Conservation (phyloP, 2,797 vertebrate genomes). For the Melanotaenia parkinsoni region DNA sequence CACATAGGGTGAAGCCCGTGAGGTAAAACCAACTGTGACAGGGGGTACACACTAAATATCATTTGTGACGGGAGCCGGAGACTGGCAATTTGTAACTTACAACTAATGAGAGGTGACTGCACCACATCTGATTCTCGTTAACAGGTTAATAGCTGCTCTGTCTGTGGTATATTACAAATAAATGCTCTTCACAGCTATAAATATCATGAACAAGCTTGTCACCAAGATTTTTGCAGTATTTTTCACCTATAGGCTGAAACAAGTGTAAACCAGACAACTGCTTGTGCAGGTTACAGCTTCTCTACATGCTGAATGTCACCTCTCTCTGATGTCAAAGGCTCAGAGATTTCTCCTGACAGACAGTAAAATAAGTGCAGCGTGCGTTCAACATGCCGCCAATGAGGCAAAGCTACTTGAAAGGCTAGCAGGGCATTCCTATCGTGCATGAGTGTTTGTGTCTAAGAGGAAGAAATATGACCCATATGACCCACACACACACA, state of each 20-base stretch:
- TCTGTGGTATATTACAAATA: neutral
- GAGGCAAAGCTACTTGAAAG: constrained; percentile 45
- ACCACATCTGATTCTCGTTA: neutral
- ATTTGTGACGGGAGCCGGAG: neutral
- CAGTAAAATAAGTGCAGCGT: constrained; percentile 27
- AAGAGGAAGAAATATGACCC: constrained; percentile 20
- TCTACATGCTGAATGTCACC: constrained; percentile 11
- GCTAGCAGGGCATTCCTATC: neutral
- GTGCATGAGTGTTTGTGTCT: neutral
- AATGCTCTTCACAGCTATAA: neutral
- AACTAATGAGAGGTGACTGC: neutral
- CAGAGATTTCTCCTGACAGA: constrained; percentile 16
- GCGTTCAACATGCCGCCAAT: constrained; percentile 28
- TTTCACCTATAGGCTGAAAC: neutral
- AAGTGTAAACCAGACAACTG: neutral
- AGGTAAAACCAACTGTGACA: constrained; percentile 10
- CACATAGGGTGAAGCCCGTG: neutral
- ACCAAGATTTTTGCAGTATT: neutral
- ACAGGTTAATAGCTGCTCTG: neutral
- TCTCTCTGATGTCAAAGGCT: neutral
- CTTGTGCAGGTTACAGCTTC: neutral
- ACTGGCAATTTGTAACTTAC: constrained; percentile 3
- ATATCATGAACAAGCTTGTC: neutral
- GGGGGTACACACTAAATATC: neutral
- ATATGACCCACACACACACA: neutral